These are phyloP conservation scores for Zingel zingel DNA, from an alignment of 2,113 vertebrate genomes.

Conservation along the genomic window DNA sequence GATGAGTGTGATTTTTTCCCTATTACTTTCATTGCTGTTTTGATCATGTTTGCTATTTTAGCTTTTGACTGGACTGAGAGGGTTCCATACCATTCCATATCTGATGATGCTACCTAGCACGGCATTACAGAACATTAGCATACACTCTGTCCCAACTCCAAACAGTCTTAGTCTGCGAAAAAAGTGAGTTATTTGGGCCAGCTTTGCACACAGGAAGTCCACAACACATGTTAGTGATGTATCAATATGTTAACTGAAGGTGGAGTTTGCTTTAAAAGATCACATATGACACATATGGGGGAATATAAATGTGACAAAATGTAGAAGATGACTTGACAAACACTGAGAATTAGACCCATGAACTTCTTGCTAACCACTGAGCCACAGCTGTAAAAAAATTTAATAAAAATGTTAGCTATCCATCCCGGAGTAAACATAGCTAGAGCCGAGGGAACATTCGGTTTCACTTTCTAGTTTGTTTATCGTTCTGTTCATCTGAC, in stretches of 20 bases:
- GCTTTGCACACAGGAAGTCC: no score
- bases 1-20: no score
- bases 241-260: not conserved
- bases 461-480: slow-evolving; percentile 55
- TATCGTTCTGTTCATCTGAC: slow-evolving; percentile 35
- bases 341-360: slow-evolving; percentile 13
- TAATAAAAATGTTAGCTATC: slow-evolving; percentile 10
- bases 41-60: no score
- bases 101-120: no score
- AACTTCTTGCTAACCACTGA: not conserved
- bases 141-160: no score
- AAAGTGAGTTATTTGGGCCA: no score
- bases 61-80: no score
- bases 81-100: no score
- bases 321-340: not conserved
- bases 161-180: no score
- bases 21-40: no score
- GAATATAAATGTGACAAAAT: not conserved
- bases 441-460: slow-evolving; percentile 14
- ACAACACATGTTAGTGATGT: not conserved
- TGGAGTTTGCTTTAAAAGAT: not conserved
- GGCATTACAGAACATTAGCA: no score
- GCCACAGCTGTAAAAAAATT: not conserved
- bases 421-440: slow-evolving; percentile 32
- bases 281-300: not conserved